Evolutionary conservation across 2,888 invertebrate species (phyloP), one percentile per base, ranked within the genome.

Genomic region (Trissolcus brochymenae): DNA sequence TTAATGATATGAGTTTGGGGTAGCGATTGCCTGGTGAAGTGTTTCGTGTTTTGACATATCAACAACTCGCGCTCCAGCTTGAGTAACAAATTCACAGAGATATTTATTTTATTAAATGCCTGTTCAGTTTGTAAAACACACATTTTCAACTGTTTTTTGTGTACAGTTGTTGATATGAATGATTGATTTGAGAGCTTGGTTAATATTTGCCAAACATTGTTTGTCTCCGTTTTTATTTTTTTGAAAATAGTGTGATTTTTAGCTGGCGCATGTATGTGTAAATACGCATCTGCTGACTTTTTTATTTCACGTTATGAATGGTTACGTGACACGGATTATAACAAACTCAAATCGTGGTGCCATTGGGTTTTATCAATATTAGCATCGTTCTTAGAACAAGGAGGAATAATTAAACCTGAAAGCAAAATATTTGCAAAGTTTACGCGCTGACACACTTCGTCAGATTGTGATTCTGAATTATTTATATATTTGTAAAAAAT

Each of bases 191-290:
- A 56, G 56, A 19, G 66, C 56, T 56, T 25, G 21, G 51, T 57
- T 57, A 57, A 66, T 51, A 66, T 66, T 66, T 66, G 41, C 51
- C 0, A 35, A 35, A 35, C 9, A 35, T 1, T 35, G 9, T 35
- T 35, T 35, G 35, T 9, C 35, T 25, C 25, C 25, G 4, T 25
- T 25, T 35, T 35, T 35, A 9, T 9, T 35, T 35, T 35, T 11
- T 35, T 7, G 6, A 54, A 56, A 61, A 71, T 50, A 71, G 14
- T 35, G 64, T 29, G 54, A 72, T 72, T 64, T 71, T 53, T 72
- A 72, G 64, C 60, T 65, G 35, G 9, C 9, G 51, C 72, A 72
- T 55, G 55, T 72, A 72, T 55, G 65, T 72, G 55, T 72, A 72
- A 60, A 60, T 72, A 65, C 25, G 25, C 59, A 59, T 55, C 53